Percentiles rank a stretch among this genome's conserved stretches.
These are phyloP conservation scores for Lasiurus borealis DNA, from an alignment of 2,113 vertebrate genomes.

Conservation along the genomic window DNA sequence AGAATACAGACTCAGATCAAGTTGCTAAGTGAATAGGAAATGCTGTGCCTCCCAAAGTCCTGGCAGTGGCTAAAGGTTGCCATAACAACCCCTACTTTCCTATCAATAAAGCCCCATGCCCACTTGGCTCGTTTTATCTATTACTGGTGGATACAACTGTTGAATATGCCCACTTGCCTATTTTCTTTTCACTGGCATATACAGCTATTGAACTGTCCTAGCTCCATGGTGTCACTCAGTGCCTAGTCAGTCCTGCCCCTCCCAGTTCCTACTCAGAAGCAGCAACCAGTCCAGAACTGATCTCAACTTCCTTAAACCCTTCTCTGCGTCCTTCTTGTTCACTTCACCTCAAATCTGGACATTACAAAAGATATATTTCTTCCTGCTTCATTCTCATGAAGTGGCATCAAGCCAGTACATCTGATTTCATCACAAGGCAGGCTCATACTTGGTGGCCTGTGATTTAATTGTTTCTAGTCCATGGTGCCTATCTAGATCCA, in stretches of 20 bases:
- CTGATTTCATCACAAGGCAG: neutral
- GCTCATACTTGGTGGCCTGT: no score
- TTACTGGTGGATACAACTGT: no score
- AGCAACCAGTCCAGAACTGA: neutral
- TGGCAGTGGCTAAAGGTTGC: neutral
- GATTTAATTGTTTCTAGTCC: neutral
- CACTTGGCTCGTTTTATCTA: no score
- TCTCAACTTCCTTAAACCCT: rapidly evolving
- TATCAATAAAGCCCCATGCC: no score
- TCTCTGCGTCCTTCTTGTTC: neutral
- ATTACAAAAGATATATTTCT: neutral
- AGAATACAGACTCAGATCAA: neutral
- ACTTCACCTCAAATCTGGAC: neutral
- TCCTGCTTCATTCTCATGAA: neutral
- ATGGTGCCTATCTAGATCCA: neutral
- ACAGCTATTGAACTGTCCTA: neutral
- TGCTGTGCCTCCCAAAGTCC: neutral
- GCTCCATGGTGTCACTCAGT: neutral
- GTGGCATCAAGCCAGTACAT: neutral
- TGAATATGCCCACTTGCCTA: no score
- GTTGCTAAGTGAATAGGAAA: neutral
- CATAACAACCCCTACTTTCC: neutral
- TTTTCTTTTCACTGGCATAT: neutral
- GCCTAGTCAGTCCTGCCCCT: neutral
- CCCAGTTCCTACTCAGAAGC: neutral